phyloP scores from a whole-genome alignment of 2,113 vertebrate genomes.

The Onychostoma macrolepis region DNA sequence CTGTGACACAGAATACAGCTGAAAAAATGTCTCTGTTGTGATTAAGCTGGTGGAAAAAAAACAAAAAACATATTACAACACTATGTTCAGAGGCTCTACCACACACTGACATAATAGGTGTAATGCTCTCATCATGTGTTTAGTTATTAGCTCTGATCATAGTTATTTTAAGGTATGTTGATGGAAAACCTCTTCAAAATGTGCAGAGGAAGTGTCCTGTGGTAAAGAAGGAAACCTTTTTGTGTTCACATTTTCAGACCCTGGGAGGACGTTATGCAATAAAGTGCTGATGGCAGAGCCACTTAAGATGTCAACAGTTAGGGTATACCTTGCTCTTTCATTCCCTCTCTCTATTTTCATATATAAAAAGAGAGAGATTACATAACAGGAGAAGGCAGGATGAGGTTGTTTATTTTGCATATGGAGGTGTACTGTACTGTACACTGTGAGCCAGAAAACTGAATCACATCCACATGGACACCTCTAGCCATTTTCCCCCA shows the following conservation, averaged over 20 bases:
- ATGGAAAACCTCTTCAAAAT: slow-evolving; percentile 17
- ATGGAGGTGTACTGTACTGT: background rate
- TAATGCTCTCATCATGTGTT: background rate
- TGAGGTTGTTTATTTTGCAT: background rate
- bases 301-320: slow-evolving; percentile 61
- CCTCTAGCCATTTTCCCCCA: background rate
- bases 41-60: background rate
- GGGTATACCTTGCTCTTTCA: slow-evolving; percentile 15
- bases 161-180: background rate
- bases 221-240: slow-evolving; percentile 53
- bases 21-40: background rate
- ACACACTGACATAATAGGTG: background rate
- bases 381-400: slow-evolving; percentile 19
- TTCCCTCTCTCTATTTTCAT: slow-evolving; percentile 20
- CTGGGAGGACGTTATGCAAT: slow-evolving; percentile 60
- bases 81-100: background rate
- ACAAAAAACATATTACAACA: background rate
- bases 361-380: background rate
- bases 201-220: background rate
- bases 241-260: slow-evolving; percentile 59
- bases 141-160: background rate
- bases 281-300: slow-evolving; percentile 62
- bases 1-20: background rate
- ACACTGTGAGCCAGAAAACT: background rate
- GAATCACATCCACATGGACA: background rate